These are phyloP conservation scores for Protobothrops flavoviridis DNA, from an alignment of 2,113 vertebrate genomes.

Conservation along the genomic window DNA sequence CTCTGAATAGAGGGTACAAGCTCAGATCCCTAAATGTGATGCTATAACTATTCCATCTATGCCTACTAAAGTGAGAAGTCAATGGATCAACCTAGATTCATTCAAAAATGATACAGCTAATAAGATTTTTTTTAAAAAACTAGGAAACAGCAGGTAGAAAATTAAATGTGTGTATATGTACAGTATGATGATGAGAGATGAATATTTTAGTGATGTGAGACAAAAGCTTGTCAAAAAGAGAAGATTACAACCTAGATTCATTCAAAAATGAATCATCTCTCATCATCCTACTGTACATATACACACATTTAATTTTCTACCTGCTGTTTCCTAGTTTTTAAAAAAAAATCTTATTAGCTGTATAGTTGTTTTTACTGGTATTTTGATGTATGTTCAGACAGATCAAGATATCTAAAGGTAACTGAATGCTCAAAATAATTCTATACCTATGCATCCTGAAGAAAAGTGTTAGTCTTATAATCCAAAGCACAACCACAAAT, in stretches of 20 bases:
- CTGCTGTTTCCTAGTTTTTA: background rate
- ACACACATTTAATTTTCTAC: background rate
- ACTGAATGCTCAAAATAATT: background rate
- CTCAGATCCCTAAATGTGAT: background rate
- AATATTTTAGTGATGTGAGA: too few species aligned
- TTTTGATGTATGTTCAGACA: background rate
- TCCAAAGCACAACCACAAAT: background rate
- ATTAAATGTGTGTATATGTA: too few species aligned
- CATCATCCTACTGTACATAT: background rate
- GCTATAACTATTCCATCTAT: background rate
- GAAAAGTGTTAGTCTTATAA: background rate
- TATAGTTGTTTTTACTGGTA: background rate
- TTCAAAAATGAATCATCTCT: background rate
- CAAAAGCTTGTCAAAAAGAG: too few species aligned
- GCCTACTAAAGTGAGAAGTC: background rate
- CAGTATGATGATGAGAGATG: too few species aligned
- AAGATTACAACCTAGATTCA: background rate
- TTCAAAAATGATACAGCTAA: too few species aligned
- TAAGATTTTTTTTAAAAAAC: too few species aligned
- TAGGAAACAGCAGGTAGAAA: too few species aligned
- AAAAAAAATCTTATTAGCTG: background rate
- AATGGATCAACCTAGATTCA: background rate
- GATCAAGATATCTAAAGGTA: background rate
- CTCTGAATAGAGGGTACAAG: background rate
- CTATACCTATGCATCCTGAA: background rate